Evolutionary conservation across 2,113 vertebrate genomes (phyloP).

Genomic region (Labrus mixtus): DNA sequence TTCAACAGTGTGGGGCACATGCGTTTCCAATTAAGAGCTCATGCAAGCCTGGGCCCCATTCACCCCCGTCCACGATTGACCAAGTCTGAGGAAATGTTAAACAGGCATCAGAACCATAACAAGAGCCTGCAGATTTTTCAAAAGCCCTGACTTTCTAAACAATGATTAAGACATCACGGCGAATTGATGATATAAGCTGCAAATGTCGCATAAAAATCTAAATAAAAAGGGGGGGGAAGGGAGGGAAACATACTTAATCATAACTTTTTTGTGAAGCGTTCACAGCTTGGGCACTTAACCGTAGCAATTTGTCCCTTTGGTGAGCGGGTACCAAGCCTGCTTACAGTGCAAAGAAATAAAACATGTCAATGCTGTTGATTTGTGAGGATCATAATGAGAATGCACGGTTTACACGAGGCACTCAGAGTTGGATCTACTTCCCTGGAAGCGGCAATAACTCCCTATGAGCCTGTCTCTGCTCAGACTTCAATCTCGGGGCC

Average conservation of each 20-base stretch:
- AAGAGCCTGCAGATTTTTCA: conserved; percentile 69
- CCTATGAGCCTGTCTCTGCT: conserved; percentile 70
- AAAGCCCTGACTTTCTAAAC: conserved; percentile 73
- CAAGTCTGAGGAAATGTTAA: conserved; percentile 80
- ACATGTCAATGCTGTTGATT: conserved; percentile 68
- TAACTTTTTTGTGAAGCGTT: conserved; percentile 59
- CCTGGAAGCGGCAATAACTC: conserved; percentile 70
- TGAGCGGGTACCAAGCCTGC: conserved; percentile 47
- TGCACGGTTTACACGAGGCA: conserved; percentile 70
- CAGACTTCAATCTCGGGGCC: conserved; percentile 76
- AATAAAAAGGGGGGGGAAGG: no score
- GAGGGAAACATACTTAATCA: no score
- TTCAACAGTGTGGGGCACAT: conserved; percentile 76
- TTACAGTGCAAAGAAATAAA: conserved; percentile 63
- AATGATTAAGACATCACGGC: conserved; percentile 67
- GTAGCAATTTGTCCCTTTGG: conserved; percentile 60
- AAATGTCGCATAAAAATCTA: conserved; percentile 50
- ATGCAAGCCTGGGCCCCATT: conserved; percentile 76
- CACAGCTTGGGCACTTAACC: conserved; percentile 50
- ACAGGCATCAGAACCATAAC: conserved; percentile 79
- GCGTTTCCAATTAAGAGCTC: conserved; percentile 82
- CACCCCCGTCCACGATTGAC: conserved; percentile 73
- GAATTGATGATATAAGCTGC: conserved; percentile 62
- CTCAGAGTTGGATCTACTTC: conserved; percentile 64
- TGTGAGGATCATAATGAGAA: conserved; percentile 75